Conservation (phyloP, 2,113 vertebrate species). For the Axis porcinus region DNA sequence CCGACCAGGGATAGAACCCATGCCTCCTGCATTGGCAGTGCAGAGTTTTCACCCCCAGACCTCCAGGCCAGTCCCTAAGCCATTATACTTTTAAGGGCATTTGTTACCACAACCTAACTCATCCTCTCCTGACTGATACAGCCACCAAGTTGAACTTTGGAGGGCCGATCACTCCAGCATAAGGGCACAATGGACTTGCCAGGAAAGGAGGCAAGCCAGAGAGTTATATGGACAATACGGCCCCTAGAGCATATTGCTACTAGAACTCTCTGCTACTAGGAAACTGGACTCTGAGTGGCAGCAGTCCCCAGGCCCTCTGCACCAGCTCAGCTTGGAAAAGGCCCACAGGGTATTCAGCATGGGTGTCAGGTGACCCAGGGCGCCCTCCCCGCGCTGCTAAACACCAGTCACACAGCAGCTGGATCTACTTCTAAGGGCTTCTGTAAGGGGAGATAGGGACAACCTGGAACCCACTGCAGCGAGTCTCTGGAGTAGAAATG, state of each 20-base stretch:
- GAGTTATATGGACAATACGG: background rate
- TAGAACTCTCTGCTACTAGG: background rate
- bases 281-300: background rate
- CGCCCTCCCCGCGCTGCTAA: fast-evolving
- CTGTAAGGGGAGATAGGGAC: background rate
- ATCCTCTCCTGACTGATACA: background rate
- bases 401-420: background rate
- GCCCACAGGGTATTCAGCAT: background rate
- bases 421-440: background rate
- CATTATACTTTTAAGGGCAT: background rate
- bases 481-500: no score
- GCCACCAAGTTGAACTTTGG: background rate
- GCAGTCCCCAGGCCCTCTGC: background rate
- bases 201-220: background rate
- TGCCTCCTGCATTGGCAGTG: background rate
- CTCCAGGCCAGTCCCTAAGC: background rate
- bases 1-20: background rate
- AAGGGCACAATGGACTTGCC: background rate
- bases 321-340: background rate
- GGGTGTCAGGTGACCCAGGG: background rate
- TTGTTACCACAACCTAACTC: background rate
- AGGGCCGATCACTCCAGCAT: background rate
- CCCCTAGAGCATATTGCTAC: background rate
- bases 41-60: background rate
- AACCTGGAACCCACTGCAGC: background rate